Percentiles rank a stretch among this genome's conserved stretches.
Conservation (phyloP, 2,113 vertebrate genomes). For the Laticauda colubrina region DNA sequence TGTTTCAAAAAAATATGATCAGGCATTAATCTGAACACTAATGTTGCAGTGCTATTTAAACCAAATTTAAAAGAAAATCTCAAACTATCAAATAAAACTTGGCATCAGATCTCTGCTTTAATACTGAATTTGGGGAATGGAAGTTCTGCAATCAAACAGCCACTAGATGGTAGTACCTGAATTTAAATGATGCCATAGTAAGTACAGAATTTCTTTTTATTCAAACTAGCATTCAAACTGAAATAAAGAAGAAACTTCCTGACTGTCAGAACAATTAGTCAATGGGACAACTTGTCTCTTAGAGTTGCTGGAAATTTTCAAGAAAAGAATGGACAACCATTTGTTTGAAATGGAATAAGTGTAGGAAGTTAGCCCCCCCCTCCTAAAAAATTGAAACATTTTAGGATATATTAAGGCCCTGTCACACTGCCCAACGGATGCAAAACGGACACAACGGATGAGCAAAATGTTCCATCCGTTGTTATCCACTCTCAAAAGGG, state of each 20-base stretch:
- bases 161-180: slow-evolving; percentile 16
- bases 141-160: not conserved
- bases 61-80: not conserved
- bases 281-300: not conserved
- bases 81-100: not conserved
- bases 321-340: not conserved
- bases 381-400: too few species aligned
- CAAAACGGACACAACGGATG: too few species aligned
- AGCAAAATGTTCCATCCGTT: too few species aligned
- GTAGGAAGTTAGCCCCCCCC: too few species aligned
- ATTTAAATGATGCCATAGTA: not conserved
- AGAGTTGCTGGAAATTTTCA: not conserved
- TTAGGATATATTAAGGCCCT: too few species aligned
- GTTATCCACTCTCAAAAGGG: too few species aligned
- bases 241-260: not conserved
- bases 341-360: not conserved
- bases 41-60: not conserved
- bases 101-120: not conserved
- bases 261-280: not conserved
- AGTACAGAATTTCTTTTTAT: not conserved
- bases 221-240: not conserved
- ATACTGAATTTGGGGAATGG: not conserved
- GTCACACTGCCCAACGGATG: too few species aligned
- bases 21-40: not conserved
- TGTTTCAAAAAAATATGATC: not conserved